Evolutionary conservation across 2,113 vertebrate genomes (phyloP), one percentile per base, ranked within the genome.

Genomic region (Ellobius talpinus): DNA sequence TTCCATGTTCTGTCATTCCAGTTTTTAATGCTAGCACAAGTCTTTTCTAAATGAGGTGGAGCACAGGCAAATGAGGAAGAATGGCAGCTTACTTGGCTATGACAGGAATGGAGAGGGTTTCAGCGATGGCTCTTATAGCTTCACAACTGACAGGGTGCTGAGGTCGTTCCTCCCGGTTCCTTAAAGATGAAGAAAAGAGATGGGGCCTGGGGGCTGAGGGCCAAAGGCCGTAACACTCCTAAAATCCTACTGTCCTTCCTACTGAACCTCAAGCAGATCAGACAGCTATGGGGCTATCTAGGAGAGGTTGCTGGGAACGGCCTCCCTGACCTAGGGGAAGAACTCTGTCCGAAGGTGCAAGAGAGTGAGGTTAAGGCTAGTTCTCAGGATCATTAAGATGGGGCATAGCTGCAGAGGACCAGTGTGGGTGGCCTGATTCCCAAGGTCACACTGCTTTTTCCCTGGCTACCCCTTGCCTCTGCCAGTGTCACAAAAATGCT

Each of bases 91-190:
- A 99, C 99, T 99, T 99, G 94, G 99, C 99, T 93, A 99, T 99
- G 88, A 99, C 98, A 4, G 99, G 99, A 97, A 99, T 98, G 55
- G 99, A 99, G 73, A 99, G 98, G 0, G 99, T 99, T 95, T 98
- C 98, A 74, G 99, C 98, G 91, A 99, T 99, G 23, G 99, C 99
- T 98, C 98, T 99, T 76, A 99, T 99, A 97, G 99, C 98, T 58
- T 99, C 99, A 76, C 99, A 99, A 97, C 99, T 99, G 89, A 99
- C 98, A 21, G 99, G 99, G 90, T 99, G 99, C 88, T 99, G 98
- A 87, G 99, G 99, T 16, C 99, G 98, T 97, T 99, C 99, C 10
- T 99, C 99, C 95, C 99, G 99, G 96, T 99, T 99, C 99, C 99
- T 99, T 98, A 97, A 87, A 97, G 97, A 98, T 26, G 96, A 97